Conservation (phyloP, 2,888 invertebrate species). For the Salpingus planirostris region DNA sequence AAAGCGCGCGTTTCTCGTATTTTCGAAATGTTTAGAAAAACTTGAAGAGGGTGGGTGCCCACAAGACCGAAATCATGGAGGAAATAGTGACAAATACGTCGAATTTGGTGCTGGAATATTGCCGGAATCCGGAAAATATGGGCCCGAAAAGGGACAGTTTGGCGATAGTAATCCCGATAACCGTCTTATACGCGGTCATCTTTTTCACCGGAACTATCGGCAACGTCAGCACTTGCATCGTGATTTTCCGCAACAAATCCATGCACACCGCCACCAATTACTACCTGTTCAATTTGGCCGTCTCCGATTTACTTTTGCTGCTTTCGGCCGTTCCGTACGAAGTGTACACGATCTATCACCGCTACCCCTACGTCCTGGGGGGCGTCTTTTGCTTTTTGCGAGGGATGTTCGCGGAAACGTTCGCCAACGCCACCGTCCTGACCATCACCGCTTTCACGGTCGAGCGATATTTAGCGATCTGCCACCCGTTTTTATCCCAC, state of each 20-base stretch:
- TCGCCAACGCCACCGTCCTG: conserved; percentile 65
- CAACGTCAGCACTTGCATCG: conserved; percentile 76
- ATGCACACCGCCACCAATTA: conserved; percentile 79
- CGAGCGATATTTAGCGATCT: conserved; percentile 62
- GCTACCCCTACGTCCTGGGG: conserved; percentile 71
- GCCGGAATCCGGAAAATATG: too few species aligned
- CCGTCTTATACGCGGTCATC: conserved; percentile 63
- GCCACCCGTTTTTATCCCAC: conserved; percentile 62
- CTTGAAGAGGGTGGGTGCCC: too few species aligned
- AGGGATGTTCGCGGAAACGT: conserved; percentile 71
- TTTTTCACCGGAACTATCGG: conserved; percentile 73
- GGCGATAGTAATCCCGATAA: conserved; percentile 56
- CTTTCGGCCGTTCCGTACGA: conserved; percentile 76
- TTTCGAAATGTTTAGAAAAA: too few species aligned
- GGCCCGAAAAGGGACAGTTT: conserved; percentile 22
- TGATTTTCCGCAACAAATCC: conserved; percentile 71
- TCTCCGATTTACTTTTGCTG: conserved; percentile 71
- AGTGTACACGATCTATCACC: conserved; percentile 68
- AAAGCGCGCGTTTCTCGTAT: too few species aligned
- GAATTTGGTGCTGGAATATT: too few species aligned
- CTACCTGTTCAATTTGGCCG: conserved; percentile 76
- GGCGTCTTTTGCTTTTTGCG: conserved; percentile 69
- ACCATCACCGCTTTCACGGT: conserved; percentile 63
- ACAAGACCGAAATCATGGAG: too few species aligned
- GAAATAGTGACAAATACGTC: too few species aligned